These are phyloP conservation scores for Decapterus maruadsi DNA, from an alignment of 2,797 vertebrate species.

Conservation along the genomic window DNA sequence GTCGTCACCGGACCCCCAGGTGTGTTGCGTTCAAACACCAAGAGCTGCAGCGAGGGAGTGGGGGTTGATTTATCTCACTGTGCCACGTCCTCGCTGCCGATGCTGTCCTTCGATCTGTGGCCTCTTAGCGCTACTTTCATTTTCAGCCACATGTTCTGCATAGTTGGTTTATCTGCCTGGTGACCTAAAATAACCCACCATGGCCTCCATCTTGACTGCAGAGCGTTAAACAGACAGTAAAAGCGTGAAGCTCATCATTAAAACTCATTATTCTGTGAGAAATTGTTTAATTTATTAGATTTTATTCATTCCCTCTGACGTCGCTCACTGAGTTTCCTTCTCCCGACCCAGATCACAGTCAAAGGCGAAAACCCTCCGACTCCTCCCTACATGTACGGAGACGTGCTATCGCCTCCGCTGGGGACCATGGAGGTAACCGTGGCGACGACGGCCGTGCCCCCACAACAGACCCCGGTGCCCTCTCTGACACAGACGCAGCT, in stretches of 20 bases:
- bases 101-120: not conserved
- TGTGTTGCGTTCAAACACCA: conserved; percentile 36
- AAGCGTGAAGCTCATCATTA: no score
- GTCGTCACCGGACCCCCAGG: conserved; percentile 82
- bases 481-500: conserved; percentile 34
- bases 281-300: no score
- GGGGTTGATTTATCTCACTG: not conserved
- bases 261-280: no score
- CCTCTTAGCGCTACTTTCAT: no score
- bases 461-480: conserved; percentile 12
- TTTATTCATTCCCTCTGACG: no score
- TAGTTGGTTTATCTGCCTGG: no score
- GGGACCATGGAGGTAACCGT: conserved; percentile 86
- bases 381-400: conserved; percentile 88
- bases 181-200: not conserved
- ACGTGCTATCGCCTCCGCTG: conserved; percentile 84
- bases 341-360: conserved; percentile 68
- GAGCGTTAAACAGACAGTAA: no score
- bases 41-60: no score
- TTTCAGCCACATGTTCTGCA: no score
- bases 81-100: not conserved
- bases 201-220: no score
- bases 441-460: conserved; percentile 54
- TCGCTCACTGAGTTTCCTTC: not conserved
- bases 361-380: conserved; percentile 89